A percentile compares a stretch with the other conserved stretches of the same genome.
Evolutionary conservation across 2,113 vertebrate species (phyloP).

Genomic region (Mungos mungo): DNA sequence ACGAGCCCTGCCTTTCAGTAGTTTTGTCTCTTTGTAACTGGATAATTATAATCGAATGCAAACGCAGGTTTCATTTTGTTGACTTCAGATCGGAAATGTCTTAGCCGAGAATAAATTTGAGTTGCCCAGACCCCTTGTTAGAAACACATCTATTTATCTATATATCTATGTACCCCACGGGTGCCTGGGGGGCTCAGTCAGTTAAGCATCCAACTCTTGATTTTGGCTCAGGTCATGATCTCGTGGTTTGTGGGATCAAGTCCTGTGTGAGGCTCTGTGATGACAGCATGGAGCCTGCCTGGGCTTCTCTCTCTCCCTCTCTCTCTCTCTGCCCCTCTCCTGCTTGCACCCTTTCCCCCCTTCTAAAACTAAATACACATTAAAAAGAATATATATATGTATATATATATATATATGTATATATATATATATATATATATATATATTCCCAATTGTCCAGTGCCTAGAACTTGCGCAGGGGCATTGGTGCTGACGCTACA

Average conservation of each 20-base stretch:
- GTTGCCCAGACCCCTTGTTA: not conserved
- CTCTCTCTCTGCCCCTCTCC: too few relatives aligned
- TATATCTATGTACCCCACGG: not conserved
- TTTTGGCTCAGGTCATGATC: too few relatives aligned
- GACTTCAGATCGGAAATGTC: not conserved
- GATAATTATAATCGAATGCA: not conserved
- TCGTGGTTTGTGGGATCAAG: too few relatives aligned
- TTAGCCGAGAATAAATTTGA: not conserved
- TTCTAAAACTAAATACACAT: too few relatives aligned
- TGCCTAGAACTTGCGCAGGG: not conserved
- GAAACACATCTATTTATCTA: not conserved
- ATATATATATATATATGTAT: too few relatives aligned
- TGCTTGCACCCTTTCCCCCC: too few relatives aligned
- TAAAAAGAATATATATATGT: too few relatives aligned
- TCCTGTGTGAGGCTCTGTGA: too few relatives aligned
- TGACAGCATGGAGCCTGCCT: too few relatives aligned
- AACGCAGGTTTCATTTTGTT: not conserved
- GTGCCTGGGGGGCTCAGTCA: too few relatives aligned
- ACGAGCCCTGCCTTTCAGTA: not conserved
- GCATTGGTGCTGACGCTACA: not conserved
- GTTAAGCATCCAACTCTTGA: too few relatives aligned
- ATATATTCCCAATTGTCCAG: not conserved
- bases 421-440: not conserved
- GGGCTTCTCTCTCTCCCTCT: too few relatives aligned
- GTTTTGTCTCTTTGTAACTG: not conserved